Conservation (phyloP, 92 coral and sea anemone species). For the Siderastrea siderea region DNA sequence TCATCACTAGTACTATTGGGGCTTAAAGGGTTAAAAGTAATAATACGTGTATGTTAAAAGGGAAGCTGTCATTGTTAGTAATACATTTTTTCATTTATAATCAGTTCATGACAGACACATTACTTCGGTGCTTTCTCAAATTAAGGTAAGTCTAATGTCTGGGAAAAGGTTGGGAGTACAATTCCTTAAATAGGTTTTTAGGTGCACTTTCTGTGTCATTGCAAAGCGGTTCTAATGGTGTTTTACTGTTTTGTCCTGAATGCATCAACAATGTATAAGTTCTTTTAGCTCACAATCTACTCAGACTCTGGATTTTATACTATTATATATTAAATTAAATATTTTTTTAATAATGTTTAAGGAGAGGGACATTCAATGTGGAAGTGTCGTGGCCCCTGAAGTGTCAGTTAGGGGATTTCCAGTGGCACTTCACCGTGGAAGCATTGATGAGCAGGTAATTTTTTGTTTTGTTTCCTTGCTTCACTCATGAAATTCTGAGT, state of each 20-base stretch:
- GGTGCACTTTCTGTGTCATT: too few relatives aligned
- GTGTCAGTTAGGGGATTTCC: slow-evolving; percentile 90
- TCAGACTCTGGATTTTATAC: background rate
- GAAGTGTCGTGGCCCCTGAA: slow-evolving; percentile 68
- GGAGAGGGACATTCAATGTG: slow-evolving; percentile 81
- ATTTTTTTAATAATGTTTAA: slow-evolving; percentile 17
- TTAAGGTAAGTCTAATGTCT: slow-evolving; percentile 11
- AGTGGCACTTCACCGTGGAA: slow-evolving; percentile 83
- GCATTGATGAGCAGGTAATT: slow-evolving; percentile 41
- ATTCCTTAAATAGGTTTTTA: too few relatives aligned
- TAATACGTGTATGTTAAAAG: too few relatives aligned
- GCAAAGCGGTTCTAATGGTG: too few relatives aligned
- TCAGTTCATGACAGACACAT: slow-evolving; percentile 47
- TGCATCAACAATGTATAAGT: background rate
- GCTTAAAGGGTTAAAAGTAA: too few relatives aligned
- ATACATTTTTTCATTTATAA: background rate
- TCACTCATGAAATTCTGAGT: background rate
- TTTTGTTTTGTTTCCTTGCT: too few relatives aligned
- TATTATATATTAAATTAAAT: too few relatives aligned
- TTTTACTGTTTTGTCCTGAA: background rate
- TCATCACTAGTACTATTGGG: too few relatives aligned
- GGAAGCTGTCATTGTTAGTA: too few relatives aligned
- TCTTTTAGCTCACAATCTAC: background rate
- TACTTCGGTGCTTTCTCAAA: slow-evolving; percentile 34
- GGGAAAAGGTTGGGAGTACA: too few relatives aligned